Evolutionary conservation across 2,888 invertebrate species (phyloP).

Genomic region (Andrena dorsata): DNA sequence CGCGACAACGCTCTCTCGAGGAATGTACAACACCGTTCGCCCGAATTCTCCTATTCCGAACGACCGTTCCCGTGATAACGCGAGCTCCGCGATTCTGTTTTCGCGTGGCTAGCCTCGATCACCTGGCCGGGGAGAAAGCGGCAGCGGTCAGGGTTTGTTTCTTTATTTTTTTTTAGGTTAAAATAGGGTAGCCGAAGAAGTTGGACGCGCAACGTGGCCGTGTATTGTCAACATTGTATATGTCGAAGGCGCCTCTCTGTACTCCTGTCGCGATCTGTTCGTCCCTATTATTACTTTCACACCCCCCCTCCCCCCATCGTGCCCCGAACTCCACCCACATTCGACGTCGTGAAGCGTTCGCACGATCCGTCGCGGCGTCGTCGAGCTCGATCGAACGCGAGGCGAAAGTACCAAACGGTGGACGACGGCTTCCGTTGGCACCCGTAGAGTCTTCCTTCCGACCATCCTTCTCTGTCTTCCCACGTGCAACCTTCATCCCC

Average conservation of each 20-base stretch:
- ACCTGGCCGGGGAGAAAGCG: constrained; percentile 34
- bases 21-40: constrained; percentile 43
- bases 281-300: not conserved
- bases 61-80: not conserved
- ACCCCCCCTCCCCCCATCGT: not conserved
- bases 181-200: constrained; percentile 48
- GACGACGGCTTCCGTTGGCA: constrained; percentile 10
- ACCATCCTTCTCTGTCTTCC: not conserved
- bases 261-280: constrained; percentile 16
- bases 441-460: not conserved
- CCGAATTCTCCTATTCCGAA: not conserved
- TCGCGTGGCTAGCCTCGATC: constrained; percentile 33
- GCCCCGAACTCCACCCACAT: not conserved
- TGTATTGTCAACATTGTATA: constrained; percentile 59
- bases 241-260: constrained; percentile 42
- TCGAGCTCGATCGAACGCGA: constrained; percentile 1
- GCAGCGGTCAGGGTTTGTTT: constrained; percentile 15
- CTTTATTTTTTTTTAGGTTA: constrained; percentile 13
- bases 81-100: constrained; percentile 25
- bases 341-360: constrained; percentile 11
- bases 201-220: constrained; percentile 64
- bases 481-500: not conserved
- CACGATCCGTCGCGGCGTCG: not conserved
- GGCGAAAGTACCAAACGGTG: constrained; percentile 31
- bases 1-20: constrained; percentile 70